Conservation (phyloP, 1,140 invertebrate genomes). For the Drosophila nigrodunni region DNA sequence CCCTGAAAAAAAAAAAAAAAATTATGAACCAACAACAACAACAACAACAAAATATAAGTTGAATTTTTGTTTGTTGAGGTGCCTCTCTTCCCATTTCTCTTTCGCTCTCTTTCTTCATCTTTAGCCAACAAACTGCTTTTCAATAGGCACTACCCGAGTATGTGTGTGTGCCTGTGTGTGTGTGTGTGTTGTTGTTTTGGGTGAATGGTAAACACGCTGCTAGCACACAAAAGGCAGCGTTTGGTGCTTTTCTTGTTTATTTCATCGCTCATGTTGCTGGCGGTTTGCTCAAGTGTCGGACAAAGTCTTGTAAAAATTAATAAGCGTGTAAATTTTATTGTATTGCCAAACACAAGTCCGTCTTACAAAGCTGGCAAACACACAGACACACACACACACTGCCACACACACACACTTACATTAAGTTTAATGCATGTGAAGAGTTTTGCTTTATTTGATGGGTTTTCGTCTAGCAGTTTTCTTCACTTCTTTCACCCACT, state of each 20-base stretch:
- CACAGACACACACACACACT: conserved; percentile 20
- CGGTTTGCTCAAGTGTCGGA: conserved; percentile 70
- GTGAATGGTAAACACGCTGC: conserved; percentile 51
- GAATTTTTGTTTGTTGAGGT: conserved; percentile 72
- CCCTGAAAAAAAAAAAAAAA: conserved; percentile 29
- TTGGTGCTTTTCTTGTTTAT: conserved; percentile 23
- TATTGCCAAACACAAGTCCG: conserved; percentile 59
- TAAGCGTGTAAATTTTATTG: conserved; percentile 81
- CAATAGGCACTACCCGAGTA: conserved; percentile 10
- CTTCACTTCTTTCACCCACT: background rate
- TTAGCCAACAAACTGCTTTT: conserved; percentile 28
- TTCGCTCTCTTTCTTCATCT: background rate
- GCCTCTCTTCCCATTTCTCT: background rate
- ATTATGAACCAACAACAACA: conserved; percentile 27
- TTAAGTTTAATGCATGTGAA: conserved; percentile 65
- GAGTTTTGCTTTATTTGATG: conserved; percentile 63
- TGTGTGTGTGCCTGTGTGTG: conserved; percentile 14
- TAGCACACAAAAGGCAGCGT: conserved; percentile 31
- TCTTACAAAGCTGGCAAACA: conserved; percentile 8
- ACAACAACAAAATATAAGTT: conserved; percentile 52
- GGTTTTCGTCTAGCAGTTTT: conserved; percentile 50
- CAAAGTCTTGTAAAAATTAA: conserved; percentile 82
- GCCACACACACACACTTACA: conserved; percentile 21
- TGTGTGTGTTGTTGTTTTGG: conserved; percentile 17
- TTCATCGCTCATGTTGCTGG: conserved; percentile 45